These are phyloP conservation scores for Natrix natrix DNA, from an alignment of 2,797 vertebrate genomes.

Conservation along the genomic window DNA sequence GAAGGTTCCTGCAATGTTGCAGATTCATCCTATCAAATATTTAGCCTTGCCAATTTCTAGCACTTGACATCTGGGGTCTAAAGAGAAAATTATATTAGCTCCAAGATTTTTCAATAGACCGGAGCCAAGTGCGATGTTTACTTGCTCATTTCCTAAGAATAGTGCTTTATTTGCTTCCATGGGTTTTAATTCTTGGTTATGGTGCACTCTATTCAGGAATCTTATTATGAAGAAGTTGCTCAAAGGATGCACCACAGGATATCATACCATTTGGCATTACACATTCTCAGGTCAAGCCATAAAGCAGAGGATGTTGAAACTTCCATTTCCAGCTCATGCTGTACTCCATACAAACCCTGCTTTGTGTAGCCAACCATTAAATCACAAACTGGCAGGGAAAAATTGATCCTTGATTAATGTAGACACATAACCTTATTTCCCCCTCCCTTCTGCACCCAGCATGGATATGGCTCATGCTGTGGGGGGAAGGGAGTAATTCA, in stretches of 20 bases:
- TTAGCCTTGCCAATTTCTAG: constrained; percentile 37
- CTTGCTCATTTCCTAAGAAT: constrained; percentile 41
- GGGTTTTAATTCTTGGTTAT: constrained; percentile 42
- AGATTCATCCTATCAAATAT: background rate
- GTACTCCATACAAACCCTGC: background rate
- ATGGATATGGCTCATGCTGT: constrained; percentile 45
- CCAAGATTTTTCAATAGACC: constrained; percentile 36
- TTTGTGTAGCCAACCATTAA: constrained; percentile 48
- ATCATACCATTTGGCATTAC: constrained; percentile 33
- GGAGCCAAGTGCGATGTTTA: constrained; percentile 12
- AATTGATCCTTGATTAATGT: constrained; percentile 58
- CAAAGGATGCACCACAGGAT: background rate
- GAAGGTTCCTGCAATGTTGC: background rate
- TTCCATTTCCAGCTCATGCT: constrained; percentile 28
- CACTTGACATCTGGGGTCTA: constrained; percentile 44
- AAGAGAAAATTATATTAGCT: constrained; percentile 50
- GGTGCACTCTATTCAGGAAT: constrained; percentile 28
- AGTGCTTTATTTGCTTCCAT: constrained; percentile 54
- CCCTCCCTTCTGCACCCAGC: constrained; percentile 41
- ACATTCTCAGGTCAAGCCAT: background rate
- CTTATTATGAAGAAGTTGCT: constrained; percentile 28
- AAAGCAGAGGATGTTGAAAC: constrained; percentile 35
- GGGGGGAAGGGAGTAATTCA: constrained; percentile 36
- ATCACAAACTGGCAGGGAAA: constrained; percentile 23
- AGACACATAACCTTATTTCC: constrained; percentile 38